Evolutionary conservation across 2,113 vertebrate genomes (phyloP).

Genomic region (Archocentrus centrarchus): DNA sequence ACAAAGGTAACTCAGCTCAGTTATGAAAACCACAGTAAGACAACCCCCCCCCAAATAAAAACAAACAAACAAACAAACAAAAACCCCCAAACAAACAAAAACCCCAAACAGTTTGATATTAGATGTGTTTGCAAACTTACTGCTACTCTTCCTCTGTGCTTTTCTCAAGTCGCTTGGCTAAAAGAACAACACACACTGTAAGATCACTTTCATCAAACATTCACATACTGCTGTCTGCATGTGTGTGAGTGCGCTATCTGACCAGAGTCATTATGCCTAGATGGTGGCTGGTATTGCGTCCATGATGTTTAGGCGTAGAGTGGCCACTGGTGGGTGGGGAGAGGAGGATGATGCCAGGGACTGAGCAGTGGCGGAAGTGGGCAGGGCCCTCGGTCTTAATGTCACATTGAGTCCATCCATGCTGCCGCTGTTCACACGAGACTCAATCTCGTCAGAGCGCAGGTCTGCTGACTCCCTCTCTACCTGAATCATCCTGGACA

Average conservation of each 20-base stretch:
- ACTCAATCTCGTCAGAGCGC: constrained; percentile 91
- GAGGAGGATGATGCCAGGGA: constrained; percentile 90
- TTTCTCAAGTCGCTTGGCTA: constrained; percentile 98
- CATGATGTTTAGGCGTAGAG: constrained; percentile 90
- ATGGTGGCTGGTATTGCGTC: constrained; percentile 90
- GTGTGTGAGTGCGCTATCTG: constrained; percentile 57
- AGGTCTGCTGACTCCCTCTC: constrained; percentile 95
- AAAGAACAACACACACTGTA: constrained; percentile 52
- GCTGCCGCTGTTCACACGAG: constrained; percentile 91
- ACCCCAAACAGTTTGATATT: neutral
- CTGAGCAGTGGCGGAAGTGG: constrained; percentile 92
- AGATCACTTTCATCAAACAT: neutral
- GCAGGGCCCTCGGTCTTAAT: constrained; percentile 89
- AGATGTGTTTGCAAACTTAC: constrained; percentile 81
- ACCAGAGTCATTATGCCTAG: constrained; percentile 98
- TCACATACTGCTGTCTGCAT: neutral
- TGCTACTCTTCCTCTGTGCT: constrained; percentile 94
- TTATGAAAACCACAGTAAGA: neutral
- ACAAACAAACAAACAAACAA: neutral
- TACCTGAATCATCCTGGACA: constrained; percentile 94
- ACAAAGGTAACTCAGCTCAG: constrained; percentile 13
- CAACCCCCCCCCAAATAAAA: no score
- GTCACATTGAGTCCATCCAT: constrained; percentile 95
- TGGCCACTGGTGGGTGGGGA: constrained; percentile 91
- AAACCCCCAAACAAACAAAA: neutral